Evolutionary conservation across 2,113 vertebrate species (phyloP).

Genomic region (Callipepla californica): DNA sequence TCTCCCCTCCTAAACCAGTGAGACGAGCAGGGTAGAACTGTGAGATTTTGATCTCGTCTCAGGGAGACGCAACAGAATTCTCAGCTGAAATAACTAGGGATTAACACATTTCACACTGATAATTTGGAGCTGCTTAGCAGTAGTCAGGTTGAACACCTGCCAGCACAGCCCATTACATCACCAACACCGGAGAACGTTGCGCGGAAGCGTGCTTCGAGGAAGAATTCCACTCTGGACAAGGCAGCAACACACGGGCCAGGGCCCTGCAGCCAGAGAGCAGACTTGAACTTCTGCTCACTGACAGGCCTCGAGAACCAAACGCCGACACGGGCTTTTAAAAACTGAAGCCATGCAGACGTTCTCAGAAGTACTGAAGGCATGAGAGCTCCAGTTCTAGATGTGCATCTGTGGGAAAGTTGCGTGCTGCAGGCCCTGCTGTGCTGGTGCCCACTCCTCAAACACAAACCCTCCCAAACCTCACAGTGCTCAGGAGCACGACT

Average conservation of each 20-base stretch:
- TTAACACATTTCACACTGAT: accelerated
- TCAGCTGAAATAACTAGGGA: accelerated
- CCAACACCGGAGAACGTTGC: accelerated
- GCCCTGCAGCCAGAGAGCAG: accelerated
- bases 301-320: not conserved
- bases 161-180: accelerated
- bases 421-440: not conserved
- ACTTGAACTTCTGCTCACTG: not conserved
- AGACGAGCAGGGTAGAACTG: accelerated
- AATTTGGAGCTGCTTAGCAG: not conserved
- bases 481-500: not conserved
- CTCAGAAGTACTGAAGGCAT: not conserved
- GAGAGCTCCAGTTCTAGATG: no score
- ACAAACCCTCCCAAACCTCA: not conserved
- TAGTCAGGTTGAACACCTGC: not conserved
- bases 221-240: not conserved
- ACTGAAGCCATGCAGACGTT: accelerated
- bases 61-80: accelerated
- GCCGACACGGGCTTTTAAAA: no score
- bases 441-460: not conserved
- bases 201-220: accelerated
- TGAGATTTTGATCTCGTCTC: accelerated
- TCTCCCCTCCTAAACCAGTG: accelerated
- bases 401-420: not conserved
- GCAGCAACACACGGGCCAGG: accelerated